Evolutionary conservation across 2,113 vertebrate genomes (phyloP).

Genomic region (Bagarius yarrelli): DNA sequence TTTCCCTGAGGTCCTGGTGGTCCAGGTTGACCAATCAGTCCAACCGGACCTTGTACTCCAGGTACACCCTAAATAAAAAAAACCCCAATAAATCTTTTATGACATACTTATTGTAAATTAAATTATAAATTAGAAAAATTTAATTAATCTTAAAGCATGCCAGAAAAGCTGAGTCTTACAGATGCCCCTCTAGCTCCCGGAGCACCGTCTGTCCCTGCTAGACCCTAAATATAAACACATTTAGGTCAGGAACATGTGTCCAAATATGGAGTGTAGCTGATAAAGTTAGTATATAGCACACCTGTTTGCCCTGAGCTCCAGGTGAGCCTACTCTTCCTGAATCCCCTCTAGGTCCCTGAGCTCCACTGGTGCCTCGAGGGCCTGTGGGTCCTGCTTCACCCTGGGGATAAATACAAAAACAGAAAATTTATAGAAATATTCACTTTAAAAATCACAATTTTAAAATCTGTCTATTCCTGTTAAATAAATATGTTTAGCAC

Average conservation of each 20-base stretch:
- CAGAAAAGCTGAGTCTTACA: slow-evolving; percentile 66
- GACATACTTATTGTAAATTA: background rate
- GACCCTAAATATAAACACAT: slow-evolving; percentile 66
- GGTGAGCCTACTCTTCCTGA: slow-evolving; percentile 77
- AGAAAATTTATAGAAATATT: background rate
- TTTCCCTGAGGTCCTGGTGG: slow-evolving; percentile 89
- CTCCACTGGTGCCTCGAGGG: slow-evolving; percentile 85
- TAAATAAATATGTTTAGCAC: background rate
- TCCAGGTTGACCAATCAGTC: slow-evolving; percentile 79
- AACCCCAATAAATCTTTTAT: background rate
- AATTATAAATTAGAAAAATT: background rate
- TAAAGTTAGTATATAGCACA: slow-evolving; percentile 57
- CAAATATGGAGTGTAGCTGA: background rate
- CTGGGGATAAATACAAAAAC: slow-evolving; percentile 59
- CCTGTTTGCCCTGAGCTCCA: slow-evolving; percentile 81
- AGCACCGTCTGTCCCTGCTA: slow-evolving; percentile 77
- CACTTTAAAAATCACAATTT: background rate
- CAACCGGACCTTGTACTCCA: slow-evolving; percentile 81
- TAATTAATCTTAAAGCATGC: background rate
- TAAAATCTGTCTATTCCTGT: background rate
- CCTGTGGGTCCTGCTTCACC: slow-evolving; percentile 92
- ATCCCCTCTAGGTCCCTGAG: slow-evolving; percentile 88
- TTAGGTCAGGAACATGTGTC: background rate
- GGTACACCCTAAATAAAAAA: slow-evolving; percentile 73
- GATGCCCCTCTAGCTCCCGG: slow-evolving; percentile 79